Percentiles rank a stretch among this genome's conserved stretches.
phyloP scores from a whole-genome alignment of 2,797 vertebrate genomes.

The Gobionotothen gibberifrons region DNA sequence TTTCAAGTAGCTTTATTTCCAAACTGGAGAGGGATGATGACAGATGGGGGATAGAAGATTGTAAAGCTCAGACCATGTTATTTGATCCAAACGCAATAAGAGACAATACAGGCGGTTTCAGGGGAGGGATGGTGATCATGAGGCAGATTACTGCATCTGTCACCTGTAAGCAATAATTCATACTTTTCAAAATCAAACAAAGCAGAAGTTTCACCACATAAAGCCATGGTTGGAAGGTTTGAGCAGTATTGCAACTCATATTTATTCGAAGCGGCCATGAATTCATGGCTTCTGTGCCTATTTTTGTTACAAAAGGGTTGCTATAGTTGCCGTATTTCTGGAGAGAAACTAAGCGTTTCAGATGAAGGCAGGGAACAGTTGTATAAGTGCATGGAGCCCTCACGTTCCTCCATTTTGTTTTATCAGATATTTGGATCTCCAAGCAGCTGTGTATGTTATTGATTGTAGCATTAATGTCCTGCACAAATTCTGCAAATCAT shows the following conservation, averaged over 20 bases:
- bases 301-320: constrained; percentile 42
- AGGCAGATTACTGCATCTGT: constrained; percentile 62
- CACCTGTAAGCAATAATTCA: constrained; percentile 62
- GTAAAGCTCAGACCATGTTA: constrained; percentile 58
- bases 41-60: constrained; percentile 73
- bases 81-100: constrained; percentile 60
- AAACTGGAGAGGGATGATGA: constrained; percentile 73
- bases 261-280: constrained; percentile 37
- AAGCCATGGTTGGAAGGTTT: constrained; percentile 40
- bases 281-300: constrained; percentile 35
- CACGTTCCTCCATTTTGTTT: constrained; percentile 27
- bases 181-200: constrained; percentile 57
- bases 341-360: constrained; percentile 43
- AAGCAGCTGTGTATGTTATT: constrained; percentile 32
- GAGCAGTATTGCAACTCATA: constrained; percentile 42
- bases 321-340: constrained; percentile 48
- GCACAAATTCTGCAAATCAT: constrained; percentile 31
- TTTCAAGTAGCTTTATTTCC: constrained; percentile 84
- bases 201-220: constrained; percentile 60
- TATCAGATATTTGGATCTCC: constrained; percentile 46
- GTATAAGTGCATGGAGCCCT: constrained; percentile 33
- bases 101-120: constrained; percentile 52
- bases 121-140: constrained; percentile 50
- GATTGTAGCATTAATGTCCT: constrained; percentile 43
- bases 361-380: constrained; percentile 34